These are phyloP conservation scores for Centropyge bicolor DNA, from an alignment of 2,797 vertebrate genomes.

Conservation along the genomic window DNA sequence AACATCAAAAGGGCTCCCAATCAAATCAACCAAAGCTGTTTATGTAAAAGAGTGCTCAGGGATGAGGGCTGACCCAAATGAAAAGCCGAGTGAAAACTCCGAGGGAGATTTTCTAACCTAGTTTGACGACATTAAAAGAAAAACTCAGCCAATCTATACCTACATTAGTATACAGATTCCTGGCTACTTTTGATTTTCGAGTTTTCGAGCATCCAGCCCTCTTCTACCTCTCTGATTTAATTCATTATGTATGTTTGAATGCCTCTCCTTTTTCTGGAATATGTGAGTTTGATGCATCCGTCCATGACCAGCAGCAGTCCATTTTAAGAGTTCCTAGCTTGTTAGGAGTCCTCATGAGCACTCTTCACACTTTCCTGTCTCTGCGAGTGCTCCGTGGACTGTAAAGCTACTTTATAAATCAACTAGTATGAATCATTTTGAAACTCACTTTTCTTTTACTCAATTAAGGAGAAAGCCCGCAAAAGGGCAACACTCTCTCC, in stretches of 20 bases:
- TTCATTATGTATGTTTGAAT: slow-evolving; percentile 83
- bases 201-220: slow-evolving; percentile 47
- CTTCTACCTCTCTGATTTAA: slow-evolving; percentile 73
- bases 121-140: slow-evolving; percentile 69
- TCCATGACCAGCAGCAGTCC: slow-evolving; percentile 77
- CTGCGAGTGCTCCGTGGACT: slow-evolving; percentile 75
- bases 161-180: slow-evolving; percentile 62
- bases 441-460: slow-evolving; percentile 83
- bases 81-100: slow-evolving; percentile 56
- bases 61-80: slow-evolving; percentile 75
- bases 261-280: slow-evolving; percentile 71
- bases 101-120: slow-evolving; percentile 62
- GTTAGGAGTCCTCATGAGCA: slow-evolving; percentile 84
- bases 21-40: slow-evolving; percentile 75
- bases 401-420: slow-evolving; percentile 84
- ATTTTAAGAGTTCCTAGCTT: slow-evolving; percentile 79
- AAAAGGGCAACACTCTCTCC: slow-evolving; percentile 57
- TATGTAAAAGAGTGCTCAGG: slow-evolving; percentile 73
- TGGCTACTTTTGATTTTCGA: slow-evolving; percentile 67
- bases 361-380: slow-evolving; percentile 78
- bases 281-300: slow-evolving; percentile 73
- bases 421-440: slow-evolving; percentile 80
- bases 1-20: slow-evolving; percentile 79
- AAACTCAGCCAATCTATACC: slow-evolving; percentile 55
- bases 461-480: slow-evolving; percentile 80